Conservation (phyloP, 2,113 vertebrate genomes). For the Zosterops japonicus region DNA sequence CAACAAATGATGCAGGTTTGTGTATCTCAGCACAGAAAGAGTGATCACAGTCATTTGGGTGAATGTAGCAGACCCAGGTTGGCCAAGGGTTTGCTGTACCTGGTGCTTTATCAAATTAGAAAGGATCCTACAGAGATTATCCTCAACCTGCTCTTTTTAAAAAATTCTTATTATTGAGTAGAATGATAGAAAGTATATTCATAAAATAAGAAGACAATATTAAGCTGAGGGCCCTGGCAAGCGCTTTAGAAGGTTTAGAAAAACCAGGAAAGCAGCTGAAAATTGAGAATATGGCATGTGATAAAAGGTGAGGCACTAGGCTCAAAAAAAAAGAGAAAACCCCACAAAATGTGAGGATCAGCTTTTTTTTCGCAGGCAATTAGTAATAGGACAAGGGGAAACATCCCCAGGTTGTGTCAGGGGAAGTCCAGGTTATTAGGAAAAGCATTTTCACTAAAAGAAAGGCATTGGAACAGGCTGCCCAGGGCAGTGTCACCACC, state of each 20-base stretch:
- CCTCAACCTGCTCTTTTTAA: background rate
- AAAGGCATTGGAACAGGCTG: background rate
- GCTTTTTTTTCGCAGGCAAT: background rate
- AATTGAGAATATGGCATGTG: background rate
- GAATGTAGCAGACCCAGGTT: background rate
- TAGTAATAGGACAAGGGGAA: background rate
- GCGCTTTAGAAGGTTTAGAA: background rate
- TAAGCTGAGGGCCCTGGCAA: background rate
- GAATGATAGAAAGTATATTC: background rate
- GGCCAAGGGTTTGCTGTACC: background rate
- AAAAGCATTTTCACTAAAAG: background rate
- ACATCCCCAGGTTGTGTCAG: rapidly evolving
- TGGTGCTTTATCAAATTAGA: background rate
- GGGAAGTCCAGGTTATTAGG: too few relatives aligned
- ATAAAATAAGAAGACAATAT: background rate
- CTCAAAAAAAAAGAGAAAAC: background rate
- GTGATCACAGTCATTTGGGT: background rate
- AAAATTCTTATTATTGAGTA: background rate
- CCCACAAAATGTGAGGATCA: background rate
- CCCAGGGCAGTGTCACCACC: background rate
- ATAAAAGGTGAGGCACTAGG: background rate
- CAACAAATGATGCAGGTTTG: background rate
- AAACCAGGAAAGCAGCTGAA: background rate
- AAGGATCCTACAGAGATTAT: background rate
- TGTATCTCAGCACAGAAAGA: background rate